Evolutionary conservation across 2,888 invertebrate species (phyloP).

Genomic region (Mimachlamys varia): DNA sequence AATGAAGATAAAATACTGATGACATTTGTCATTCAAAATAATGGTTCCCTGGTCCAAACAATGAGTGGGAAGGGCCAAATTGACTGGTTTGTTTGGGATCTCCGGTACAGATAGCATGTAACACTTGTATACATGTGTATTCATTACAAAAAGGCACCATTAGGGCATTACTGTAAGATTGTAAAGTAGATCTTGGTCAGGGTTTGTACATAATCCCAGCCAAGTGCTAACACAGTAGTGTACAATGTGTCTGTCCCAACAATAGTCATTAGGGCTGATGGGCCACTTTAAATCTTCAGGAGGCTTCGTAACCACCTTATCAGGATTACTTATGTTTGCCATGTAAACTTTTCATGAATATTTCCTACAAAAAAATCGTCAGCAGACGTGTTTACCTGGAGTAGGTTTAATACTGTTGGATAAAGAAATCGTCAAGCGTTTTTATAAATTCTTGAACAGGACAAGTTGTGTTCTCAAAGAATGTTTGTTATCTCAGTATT

Average conservation of each 20-base stretch:
- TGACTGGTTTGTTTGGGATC: neutral
- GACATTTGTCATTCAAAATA: neutral
- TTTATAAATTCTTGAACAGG: neutral
- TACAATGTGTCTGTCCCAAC: conserved; percentile 10
- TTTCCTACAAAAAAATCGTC: neutral
- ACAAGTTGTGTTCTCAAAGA: neutral
- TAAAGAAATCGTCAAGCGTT: neutral
- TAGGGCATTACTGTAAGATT: neutral
- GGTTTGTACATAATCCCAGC: neutral
- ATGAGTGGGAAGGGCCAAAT: neutral
- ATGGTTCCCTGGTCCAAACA: neutral
- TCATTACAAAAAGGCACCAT: neutral
- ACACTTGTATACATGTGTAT: neutral
- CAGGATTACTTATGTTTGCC: conserved; percentile 35
- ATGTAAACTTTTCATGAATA: conserved; percentile 26
- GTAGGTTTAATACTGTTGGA: neutral
- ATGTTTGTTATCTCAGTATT: neutral
- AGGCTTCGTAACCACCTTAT: neutral
- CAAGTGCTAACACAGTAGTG: neutral
- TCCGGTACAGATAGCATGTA: neutral
- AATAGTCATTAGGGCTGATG: neutral
- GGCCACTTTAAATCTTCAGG: conserved; percentile 11
- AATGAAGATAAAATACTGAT: conserved; percentile 5
- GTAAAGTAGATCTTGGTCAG: neutral
- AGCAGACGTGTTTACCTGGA: neutral